Base-by-base conservation (phyloP, 2,888 invertebrate species). In the Hypena proboscidalis region DNA sequence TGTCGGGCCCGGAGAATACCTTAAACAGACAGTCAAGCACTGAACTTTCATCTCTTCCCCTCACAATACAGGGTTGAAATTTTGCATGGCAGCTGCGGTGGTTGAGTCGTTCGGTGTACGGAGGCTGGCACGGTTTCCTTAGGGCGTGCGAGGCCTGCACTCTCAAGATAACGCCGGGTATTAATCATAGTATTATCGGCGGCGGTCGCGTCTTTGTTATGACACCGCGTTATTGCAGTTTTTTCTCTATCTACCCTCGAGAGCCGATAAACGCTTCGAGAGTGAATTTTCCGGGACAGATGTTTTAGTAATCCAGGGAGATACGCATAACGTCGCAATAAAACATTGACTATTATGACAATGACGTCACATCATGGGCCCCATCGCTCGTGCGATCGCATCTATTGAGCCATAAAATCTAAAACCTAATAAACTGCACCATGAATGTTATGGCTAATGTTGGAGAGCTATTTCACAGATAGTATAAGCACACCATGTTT, bases 161-260 rank as follows among this genome's bases (percentile, higher is more conserved):
- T 87, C 85, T 81, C 82, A 44, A 90, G 90, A 90, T 90, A 90
- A 88, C 83, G 89, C 79, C 70, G 80, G 80, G 90, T 89, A 90
- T 90, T 90, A 90, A 90, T 90, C 90, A 90, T 88, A 85, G 87
- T 80, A 89, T 90, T 90, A 90, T 90, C 90, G 88, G 83, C 82
- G 82, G 79, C 77, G 78, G 76, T 79, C 76, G 80, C 84, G 85
- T 86, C 90, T 88, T 81, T 90, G 90, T 90, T 90, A 90, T 90
- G 89, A 89, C 88, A 87, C 84, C 84, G 78, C 83, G 85, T 85
- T 90, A 89, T 88, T 90, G 90, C 90, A 89, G 82, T 87, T 88
- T 88, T 88, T 89, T 87, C 82, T 83, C 78, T 81, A 84, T 85
- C 87, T 86, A 80, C 88, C 87, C 86, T 83, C 83, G 70, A 80